phyloP scores from a whole-genome alignment of 2,797 vertebrate genomes.

The Rhinatrema bivittatum region DNA sequence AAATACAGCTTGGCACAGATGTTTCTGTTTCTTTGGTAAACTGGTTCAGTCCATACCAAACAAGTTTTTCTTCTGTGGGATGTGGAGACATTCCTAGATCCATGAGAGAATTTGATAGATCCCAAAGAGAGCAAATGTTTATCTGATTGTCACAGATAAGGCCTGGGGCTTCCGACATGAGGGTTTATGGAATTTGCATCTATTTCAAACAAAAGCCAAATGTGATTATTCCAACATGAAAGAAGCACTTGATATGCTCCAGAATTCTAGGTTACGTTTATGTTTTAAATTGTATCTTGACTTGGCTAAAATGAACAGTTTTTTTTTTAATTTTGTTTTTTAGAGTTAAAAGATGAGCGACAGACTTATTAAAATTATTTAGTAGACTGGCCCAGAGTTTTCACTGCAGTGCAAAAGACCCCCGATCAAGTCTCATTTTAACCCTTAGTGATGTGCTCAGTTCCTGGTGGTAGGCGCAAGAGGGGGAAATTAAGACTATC shows the following conservation, averaged over 20 bases:
- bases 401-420: no score
- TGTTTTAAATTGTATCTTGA: no score
- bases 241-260: neutral
- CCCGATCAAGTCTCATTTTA: no score
- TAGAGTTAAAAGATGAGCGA: no score
- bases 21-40: neutral
- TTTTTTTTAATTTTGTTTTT: no score
- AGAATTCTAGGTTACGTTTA: neutral
- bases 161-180: neutral
- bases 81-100: neutral
- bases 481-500: no score
- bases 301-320: no score
- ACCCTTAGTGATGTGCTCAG: no score
- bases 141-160: slow-evolving; percentile 2
- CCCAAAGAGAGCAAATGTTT: neutral
- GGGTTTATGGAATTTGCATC: slow-evolving; percentile 13
- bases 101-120: rapidly evolving
- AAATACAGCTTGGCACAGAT: neutral
- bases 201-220: slow-evolving; percentile 7
- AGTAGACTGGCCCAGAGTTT: no score
- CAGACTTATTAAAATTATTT: no score
- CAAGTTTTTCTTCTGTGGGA: neutral
- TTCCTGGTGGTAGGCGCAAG: no score
- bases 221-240: neutral
- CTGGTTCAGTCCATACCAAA: neutral